These are phyloP conservation scores for Chrosomus eos DNA, from an alignment of 2,797 vertebrate genomes.

Conservation along the genomic window DNA sequence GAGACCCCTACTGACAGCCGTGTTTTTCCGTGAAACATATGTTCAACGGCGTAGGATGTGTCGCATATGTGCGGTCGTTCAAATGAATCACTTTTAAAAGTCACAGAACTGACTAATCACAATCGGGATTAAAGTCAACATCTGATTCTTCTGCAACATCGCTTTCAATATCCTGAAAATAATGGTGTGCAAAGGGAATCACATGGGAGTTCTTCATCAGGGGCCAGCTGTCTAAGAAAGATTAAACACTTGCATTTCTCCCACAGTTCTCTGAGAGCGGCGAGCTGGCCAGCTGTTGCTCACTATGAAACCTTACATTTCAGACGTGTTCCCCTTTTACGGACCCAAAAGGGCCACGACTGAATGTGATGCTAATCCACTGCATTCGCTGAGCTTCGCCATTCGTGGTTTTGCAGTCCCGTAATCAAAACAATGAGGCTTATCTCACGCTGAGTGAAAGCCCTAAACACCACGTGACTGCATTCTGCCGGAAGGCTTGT, in stretches of 20 bases:
- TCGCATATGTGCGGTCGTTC: not conserved
- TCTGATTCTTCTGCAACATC: not conserved
- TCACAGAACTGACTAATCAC: not conserved
- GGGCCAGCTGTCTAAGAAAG: conserved; percentile 37
- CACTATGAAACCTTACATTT: conserved; percentile 24
- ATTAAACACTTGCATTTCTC: conserved; percentile 32
- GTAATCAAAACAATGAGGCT: conserved; percentile 28
- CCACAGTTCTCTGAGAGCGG: conserved; percentile 4
- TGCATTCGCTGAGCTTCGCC: not conserved
- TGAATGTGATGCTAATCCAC: not conserved
- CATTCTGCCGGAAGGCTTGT: not conserved
- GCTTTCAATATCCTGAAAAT: not conserved
- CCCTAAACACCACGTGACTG: conserved; percentile 13
- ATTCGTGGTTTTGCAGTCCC: not conserved
- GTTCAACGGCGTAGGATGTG: not conserved
- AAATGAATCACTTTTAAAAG: not conserved
- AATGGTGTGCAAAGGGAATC: not conserved
- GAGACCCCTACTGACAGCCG: conserved; percentile 8
- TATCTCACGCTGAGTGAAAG: not conserved
- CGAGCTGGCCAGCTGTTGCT: conserved; percentile 48
- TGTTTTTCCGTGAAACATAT: conserved; percentile 18
- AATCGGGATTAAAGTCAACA: not conserved
- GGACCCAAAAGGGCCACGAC: not conserved
- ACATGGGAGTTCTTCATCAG: conserved; percentile 46
- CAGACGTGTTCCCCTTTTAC: not conserved